Conservation (phyloP, 2,113 vertebrate species). For the Poicephalus meyeri region DNA sequence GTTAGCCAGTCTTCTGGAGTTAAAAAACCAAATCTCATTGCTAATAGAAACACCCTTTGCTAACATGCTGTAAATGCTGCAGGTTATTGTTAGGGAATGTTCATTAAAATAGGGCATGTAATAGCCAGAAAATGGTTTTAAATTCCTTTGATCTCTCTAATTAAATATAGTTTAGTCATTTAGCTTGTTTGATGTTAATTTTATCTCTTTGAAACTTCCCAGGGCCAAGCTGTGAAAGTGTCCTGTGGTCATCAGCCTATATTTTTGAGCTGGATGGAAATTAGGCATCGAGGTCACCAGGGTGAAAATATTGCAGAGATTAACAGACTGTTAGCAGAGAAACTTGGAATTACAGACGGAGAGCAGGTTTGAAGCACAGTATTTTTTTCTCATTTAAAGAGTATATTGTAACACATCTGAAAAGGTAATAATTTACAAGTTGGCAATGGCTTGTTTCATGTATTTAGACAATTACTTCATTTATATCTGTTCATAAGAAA, state of each 20-base stretch:
- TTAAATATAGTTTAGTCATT: fast-evolving
- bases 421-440: not conserved
- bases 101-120: not conserved
- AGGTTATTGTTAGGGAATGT: not conserved
- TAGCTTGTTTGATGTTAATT: not conserved
- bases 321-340: conserved; percentile 88
- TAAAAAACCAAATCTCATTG: not conserved
- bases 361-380: conserved; percentile 80
- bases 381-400: not conserved
- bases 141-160: not conserved
- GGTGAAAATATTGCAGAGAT: conserved; percentile 83
- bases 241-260: conserved; percentile 75
- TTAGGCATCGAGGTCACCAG: conserved; percentile 64
- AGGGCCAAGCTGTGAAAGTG: conserved; percentile 91
- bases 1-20: not conserved
- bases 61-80: not conserved
- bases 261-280: conserved; percentile 91
- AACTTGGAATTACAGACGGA: conserved; percentile 85
- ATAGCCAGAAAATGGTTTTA: not conserved
- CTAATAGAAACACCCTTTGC: not conserved
- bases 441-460: not conserved
- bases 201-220: conserved; percentile 2
- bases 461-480: not conserved
- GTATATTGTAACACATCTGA: not conserved
- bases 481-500: not conserved